These are phyloP conservation scores for Callionymus lyra DNA, from an alignment of 2,113 vertebrate species.

Conservation along the genomic window DNA sequence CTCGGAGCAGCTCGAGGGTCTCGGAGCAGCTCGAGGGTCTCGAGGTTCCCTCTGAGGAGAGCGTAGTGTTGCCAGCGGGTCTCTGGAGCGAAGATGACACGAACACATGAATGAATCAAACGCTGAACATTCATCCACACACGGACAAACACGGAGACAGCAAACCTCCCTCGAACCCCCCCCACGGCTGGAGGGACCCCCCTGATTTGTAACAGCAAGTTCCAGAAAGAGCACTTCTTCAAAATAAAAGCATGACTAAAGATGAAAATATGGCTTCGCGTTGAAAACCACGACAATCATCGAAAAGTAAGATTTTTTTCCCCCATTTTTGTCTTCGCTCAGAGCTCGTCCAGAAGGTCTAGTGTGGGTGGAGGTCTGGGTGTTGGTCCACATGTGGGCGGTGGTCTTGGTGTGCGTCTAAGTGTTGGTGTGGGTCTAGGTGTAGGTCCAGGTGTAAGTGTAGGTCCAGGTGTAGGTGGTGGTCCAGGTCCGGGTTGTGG, in stretches of 20 bases:
- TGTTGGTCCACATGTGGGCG: too few species aligned
- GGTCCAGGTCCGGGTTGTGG: too few species aligned
- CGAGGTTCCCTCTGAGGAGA: constrained; percentile 25
- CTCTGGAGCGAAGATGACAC: too few species aligned
- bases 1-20: neutral
- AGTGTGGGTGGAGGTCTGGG: too few species aligned
- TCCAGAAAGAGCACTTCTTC: constrained; percentile 73
- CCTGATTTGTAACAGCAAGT: constrained; percentile 68
- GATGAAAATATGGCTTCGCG: constrained; percentile 57
- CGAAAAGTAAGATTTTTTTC: constrained; percentile 34
- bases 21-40: too few species aligned
- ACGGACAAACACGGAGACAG: constrained; percentile 48
- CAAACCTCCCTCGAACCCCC: constrained; percentile 11
- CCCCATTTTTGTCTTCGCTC: neutral
- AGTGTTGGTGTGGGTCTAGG: too few species aligned
- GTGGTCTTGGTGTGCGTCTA: too few species aligned
- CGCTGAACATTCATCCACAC: constrained; percentile 22
- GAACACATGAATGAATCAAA: constrained; percentile 47
- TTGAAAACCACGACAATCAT: constrained; percentile 63
- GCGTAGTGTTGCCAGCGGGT: constrained; percentile 32
- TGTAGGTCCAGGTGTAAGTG: too few species aligned
- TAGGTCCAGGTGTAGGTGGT: too few species aligned
- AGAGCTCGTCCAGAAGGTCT: too few species aligned
- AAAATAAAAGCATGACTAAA: constrained; percentile 31
- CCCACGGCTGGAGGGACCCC: constrained; percentile 36